Percentiles rank a stretch among this genome's conserved stretches.
Evolutionary conservation across 2,797 vertebrate genomes (phyloP).

Genomic region (Poeciliopsis presidionis): DNA sequence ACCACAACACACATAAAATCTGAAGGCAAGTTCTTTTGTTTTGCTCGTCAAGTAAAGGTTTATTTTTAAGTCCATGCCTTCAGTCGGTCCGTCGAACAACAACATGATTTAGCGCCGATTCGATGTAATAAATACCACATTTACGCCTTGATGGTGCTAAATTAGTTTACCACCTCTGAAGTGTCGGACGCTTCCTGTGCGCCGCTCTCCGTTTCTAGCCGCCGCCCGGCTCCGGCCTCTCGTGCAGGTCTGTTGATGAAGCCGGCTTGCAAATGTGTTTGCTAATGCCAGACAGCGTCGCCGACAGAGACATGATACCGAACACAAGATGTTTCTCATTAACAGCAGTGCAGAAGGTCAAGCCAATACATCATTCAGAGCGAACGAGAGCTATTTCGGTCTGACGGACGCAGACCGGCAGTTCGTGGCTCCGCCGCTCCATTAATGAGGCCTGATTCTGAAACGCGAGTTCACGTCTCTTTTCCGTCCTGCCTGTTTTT

Average conservation of each 20-base stretch:
- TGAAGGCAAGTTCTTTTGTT: neutral
- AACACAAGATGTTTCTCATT: conserved; percentile 9
- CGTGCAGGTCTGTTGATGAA: neutral
- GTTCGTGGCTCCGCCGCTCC: neutral
- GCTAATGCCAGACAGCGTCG: neutral
- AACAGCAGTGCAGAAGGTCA: conserved; percentile 7
- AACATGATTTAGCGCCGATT: neutral
- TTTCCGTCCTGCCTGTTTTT: neutral
- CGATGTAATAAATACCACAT: neutral
- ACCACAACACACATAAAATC: neutral
- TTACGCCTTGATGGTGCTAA: neutral
- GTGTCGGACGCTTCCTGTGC: neutral
- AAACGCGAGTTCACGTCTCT: neutral
- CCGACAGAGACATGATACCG: neutral
- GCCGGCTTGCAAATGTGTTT: neutral
- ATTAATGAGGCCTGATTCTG: neutral
- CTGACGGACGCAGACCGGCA: neutral
- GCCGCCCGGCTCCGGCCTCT: neutral
- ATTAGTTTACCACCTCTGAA: conserved; percentile 5
- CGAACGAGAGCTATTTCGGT: conserved; percentile 5
- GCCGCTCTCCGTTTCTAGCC: neutral
- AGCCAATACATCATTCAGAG: neutral
- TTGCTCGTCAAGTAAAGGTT: neutral
- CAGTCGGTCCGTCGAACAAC: neutral
- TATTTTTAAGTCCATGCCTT: neutral